These are phyloP conservation scores for Ascidia mentula DNA, from an alignment of 23 tunicate genomes.

Conservation along the genomic window DNA sequence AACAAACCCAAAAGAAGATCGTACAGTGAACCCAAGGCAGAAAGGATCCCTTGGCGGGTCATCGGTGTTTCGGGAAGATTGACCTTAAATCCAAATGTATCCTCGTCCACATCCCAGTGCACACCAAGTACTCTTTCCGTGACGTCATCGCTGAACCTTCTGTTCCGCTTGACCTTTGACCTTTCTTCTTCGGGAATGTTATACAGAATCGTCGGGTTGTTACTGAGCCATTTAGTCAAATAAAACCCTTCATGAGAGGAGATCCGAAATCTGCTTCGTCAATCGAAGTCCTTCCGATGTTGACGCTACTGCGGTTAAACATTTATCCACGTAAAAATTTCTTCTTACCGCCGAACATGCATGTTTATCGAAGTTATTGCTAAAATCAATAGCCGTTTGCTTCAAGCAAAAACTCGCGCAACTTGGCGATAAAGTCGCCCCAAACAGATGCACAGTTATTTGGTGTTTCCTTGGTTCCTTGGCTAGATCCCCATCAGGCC, in stretches of 20 bases:
- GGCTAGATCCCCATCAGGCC: slow-evolving; percentile 3
- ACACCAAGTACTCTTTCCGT: too few relatives aligned
- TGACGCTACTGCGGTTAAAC: slow-evolving; percentile 8
- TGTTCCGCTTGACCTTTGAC: too few relatives aligned
- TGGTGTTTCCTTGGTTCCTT: slow-evolving; percentile 3
- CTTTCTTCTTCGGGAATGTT: too few relatives aligned
- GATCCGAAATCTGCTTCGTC: slow-evolving; percentile 2
- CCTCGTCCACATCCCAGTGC: too few relatives aligned
- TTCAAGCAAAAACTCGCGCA: slow-evolving; percentile 8
- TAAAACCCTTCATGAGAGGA: too few relatives aligned
- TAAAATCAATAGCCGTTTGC: slow-evolving; percentile 7
- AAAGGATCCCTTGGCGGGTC: too few relatives aligned
- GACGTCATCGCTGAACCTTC: too few relatives aligned
- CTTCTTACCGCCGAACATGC: neutral
- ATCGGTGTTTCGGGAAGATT: too few relatives aligned
- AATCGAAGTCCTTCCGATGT: neutral
- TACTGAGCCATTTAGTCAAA: too few relatives aligned
- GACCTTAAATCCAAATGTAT: too few relatives aligned
- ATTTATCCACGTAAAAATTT: slow-evolving; percentile 33
- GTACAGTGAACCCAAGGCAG: too few relatives aligned
- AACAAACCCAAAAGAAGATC: slow-evolving; percentile 14
- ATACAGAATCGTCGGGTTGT: too few relatives aligned
- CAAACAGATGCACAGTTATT: slow-evolving; percentile 14
- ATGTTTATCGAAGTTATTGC: neutral
- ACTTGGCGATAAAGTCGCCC: slow-evolving; percentile 16